A percentile compares a stretch with the other conserved stretches of the same genome.
Evolutionary conservation across 1,140 invertebrate species (phyloP).

Genomic region (Pseudomyrmex sp.): DNA sequence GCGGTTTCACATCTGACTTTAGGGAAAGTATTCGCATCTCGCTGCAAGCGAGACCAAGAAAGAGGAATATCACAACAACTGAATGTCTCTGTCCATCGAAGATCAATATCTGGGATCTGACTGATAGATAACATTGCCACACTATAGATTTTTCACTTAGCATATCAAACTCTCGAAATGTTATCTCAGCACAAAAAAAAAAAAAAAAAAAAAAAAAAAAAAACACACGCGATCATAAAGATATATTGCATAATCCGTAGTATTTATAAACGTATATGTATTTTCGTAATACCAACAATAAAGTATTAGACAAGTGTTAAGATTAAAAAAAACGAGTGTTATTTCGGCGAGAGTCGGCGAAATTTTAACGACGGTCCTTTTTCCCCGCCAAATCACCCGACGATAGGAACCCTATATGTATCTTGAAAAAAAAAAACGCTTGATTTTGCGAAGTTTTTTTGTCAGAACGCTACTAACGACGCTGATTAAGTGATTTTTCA

Average conservation of each 20-base stretch:
- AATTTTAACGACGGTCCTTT: not conserved
- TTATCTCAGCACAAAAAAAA: not conserved
- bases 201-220: no score
- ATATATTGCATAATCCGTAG: slow-evolving; percentile 72
- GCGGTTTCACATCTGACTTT: no score
- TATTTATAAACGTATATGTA: slow-evolving; percentile 83
- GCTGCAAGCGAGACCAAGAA: not conserved
- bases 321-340: slow-evolving; percentile 50
- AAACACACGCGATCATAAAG: slow-evolving; percentile 2
- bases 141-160: slow-evolving; percentile 26
- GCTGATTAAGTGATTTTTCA: no score
- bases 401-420: not conserved
- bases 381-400: not conserved
- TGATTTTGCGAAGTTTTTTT: no score
- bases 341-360: slow-evolving; percentile 26
- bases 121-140: slow-evolving; percentile 28
- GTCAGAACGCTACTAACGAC: no score
- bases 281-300: slow-evolving; percentile 83
- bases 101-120: slow-evolving; percentile 31
- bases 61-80: slow-evolving; percentile 10
- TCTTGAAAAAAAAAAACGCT: not conserved
- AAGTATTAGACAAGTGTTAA: slow-evolving; percentile 70
- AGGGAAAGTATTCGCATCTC: not conserved
- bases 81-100: slow-evolving; percentile 22
- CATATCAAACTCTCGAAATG: slow-evolving; percentile 45